phyloP scores from a whole-genome alignment of 2,888 invertebrate genomes.

The Cistogaster globosa region DNA sequence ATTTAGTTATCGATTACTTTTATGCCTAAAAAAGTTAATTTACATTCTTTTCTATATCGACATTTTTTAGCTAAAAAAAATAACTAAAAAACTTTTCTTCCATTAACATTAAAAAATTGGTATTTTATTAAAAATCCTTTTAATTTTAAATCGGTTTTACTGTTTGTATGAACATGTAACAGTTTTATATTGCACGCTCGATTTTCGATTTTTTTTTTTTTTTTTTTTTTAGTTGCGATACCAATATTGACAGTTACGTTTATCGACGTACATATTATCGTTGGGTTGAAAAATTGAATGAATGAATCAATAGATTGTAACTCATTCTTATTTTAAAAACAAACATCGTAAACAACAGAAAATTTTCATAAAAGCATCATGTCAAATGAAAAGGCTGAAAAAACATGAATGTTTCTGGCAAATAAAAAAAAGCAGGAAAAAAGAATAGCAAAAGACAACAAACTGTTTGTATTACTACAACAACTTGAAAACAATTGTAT shows the following conservation, averaged over 20 bases:
- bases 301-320: conserved; percentile 59
- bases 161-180: not conserved
- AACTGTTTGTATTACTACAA: conserved; percentile 63
- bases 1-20: too few species aligned
- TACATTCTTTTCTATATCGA: too few species aligned
- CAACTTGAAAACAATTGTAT: conserved; percentile 71
- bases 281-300: conserved; percentile 10
- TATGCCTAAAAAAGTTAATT: too few species aligned
- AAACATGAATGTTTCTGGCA: conserved; percentile 50
- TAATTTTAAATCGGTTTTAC: too few species aligned
- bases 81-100: too few species aligned
- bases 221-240: conserved; percentile 35
- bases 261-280: conserved; percentile 43
- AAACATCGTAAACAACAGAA: conserved; percentile 35
- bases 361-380: conserved; percentile 37
- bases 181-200: conserved; percentile 24
- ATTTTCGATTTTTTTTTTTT: conserved; percentile 18
- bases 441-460: conserved; percentile 37
- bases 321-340: conserved; percentile 48
- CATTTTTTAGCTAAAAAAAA: too few species aligned
- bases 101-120: too few species aligned
- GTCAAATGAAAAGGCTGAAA: not conserved
- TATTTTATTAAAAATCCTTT: too few species aligned
- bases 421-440: conserved; percentile 39
- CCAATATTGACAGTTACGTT: conserved; percentile 66